Conservation (phyloP, 2,113 vertebrate genomes). For the Corythaeola cristata region DNA sequence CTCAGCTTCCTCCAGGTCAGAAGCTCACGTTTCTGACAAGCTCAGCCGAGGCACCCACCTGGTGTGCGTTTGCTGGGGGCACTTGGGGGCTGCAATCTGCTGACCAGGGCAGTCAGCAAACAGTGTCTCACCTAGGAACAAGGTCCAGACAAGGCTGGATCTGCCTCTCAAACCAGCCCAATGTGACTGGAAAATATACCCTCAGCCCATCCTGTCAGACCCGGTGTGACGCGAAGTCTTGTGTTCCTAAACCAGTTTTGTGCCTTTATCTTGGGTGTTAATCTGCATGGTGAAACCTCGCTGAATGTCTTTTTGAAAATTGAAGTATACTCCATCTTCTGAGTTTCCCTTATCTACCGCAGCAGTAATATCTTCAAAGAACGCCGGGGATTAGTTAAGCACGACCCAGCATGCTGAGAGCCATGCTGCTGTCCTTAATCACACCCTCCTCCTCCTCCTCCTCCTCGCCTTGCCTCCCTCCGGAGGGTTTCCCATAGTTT, state of each 20-base stretch:
- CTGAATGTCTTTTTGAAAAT: neutral
- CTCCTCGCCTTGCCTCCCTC: neutral
- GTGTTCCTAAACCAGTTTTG: neutral
- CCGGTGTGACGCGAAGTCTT: neutral
- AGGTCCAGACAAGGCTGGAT: neutral
- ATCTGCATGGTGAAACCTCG: neutral
- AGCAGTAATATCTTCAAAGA: neutral
- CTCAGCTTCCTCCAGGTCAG: neutral
- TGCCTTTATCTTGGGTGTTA: neutral
- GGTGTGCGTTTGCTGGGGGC: neutral
- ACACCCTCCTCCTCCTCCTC: neutral
- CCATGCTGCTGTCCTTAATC: neutral
- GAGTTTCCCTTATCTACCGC: neutral
- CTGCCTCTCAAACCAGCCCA: no score
- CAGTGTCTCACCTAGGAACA: neutral
- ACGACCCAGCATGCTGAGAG: neutral
- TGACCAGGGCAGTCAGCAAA: neutral
- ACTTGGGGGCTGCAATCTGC: neutral
- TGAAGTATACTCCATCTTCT: neutral
- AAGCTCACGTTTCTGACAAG: neutral
- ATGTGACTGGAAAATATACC: neutral
- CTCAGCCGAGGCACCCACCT: neutral
- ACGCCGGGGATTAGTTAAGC: neutral
- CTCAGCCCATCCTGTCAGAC: fast-evolving
- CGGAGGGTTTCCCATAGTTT: neutral